A percentile compares a stretch with the other conserved stretches of the same genome.
phyloP scores from a whole-genome alignment of 2,797 vertebrate genomes.

The Dendrocincla fuliginosa region DNA sequence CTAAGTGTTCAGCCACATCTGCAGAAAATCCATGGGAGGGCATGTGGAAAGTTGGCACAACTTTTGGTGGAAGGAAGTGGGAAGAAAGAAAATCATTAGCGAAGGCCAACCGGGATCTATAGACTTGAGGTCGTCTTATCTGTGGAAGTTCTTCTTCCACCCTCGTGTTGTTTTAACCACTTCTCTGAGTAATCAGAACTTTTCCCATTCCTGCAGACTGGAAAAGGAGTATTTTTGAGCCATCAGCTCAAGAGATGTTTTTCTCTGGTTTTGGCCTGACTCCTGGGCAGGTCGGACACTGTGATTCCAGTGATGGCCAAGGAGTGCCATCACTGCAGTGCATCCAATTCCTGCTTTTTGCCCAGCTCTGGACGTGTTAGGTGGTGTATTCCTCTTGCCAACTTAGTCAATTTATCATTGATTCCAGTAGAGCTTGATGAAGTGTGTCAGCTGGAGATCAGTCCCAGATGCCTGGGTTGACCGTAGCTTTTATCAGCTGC shows the following conservation, averaged over 20 bases:
- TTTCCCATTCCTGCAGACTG: neutral
- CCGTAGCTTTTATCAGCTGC: conserved; percentile 60
- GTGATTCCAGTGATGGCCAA: neutral
- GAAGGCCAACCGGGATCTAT: neutral
- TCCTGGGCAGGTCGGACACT: neutral
- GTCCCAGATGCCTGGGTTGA: conserved; percentile 62
- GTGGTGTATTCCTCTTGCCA: conserved; percentile 13
- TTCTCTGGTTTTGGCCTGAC: neutral
- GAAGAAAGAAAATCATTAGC: conserved; percentile 51
- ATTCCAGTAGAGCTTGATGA: conserved; percentile 46
- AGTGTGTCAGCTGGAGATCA: conserved; percentile 55
- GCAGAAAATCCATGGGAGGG: conserved; percentile 49
- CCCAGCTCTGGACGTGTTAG: neutral
- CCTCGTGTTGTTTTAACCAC: conserved; percentile 32
- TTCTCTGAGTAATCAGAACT: neutral
- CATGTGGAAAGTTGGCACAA: conserved; percentile 54
- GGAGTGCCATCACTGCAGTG: neutral
- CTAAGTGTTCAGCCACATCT: conserved; percentile 8
- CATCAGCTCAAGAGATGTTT: neutral
- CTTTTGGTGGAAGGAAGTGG: conserved; percentile 49
- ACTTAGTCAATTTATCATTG: conserved; percentile 16
- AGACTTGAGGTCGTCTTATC: conserved; percentile 20
- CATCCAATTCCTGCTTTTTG: neutral
- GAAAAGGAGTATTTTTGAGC: neutral
- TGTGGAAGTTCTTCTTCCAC: conserved; percentile 46